A percentile compares a stretch with the other conserved stretches of the same genome.
These are phyloP conservation scores for Melanotaenia pygmaea DNA, from an alignment of 2,797 vertebrate species.

Conservation along the genomic window DNA sequence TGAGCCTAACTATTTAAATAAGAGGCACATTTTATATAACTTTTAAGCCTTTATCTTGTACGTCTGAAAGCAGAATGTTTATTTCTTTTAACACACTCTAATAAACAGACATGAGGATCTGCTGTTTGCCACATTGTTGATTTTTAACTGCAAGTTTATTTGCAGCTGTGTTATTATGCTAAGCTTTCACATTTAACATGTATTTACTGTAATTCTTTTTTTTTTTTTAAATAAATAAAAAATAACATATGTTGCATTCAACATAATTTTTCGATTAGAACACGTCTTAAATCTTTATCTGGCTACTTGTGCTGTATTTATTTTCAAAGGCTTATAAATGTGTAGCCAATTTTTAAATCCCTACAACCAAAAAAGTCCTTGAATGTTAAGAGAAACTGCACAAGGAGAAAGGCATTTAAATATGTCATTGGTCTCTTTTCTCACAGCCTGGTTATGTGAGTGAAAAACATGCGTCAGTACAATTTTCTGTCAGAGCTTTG, in stretches of 20 bases:
- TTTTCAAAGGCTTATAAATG: constrained; percentile 3
- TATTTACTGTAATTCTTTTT: constrained; percentile 26
- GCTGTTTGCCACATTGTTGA: not conserved
- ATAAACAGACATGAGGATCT: not conserved
- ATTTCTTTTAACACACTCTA: not conserved
- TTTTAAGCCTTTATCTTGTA: not conserved
- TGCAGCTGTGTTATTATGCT: not conserved
- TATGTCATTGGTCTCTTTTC: constrained; percentile 6
- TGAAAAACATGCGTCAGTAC: constrained; percentile 36
- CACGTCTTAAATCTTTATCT: not conserved
- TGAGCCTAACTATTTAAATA: not conserved
- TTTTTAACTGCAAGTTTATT: not conserved
- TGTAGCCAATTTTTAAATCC: constrained; percentile 1
- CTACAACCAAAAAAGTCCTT: constrained; percentile 1
- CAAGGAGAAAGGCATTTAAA: constrained; percentile 36
- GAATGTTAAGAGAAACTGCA: constrained; percentile 5
- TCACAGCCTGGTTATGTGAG: not conserved
- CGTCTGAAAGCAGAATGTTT: not conserved
- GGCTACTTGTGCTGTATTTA: not conserved
- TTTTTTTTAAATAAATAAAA: not conserved
- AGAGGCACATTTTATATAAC: not conserved
- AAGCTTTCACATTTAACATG: constrained; percentile 24
- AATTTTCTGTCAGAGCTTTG: constrained; percentile 24
- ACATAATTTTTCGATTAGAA: constrained; percentile 7
- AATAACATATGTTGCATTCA: not conserved